Evolutionary conservation across 2,113 vertebrate genomes (phyloP).

Genomic region (Epinephelus fuscoguttatus): DNA sequence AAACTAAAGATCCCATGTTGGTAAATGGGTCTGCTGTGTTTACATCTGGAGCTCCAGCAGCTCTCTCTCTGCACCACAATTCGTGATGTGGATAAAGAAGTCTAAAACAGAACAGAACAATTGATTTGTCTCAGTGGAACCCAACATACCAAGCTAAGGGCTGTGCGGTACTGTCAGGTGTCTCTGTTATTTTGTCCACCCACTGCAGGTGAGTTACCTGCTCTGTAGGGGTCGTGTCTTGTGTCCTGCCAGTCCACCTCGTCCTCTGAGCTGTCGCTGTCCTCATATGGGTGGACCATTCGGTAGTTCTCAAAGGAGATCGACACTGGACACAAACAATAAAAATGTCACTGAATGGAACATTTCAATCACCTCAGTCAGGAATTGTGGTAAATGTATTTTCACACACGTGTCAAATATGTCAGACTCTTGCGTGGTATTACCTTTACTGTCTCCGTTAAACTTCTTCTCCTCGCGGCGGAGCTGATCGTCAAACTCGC

Average conservation of each 20-base stretch:
- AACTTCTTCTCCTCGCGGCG: conserved; percentile 95
- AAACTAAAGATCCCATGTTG: too few species aligned
- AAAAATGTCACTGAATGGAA: too few species aligned
- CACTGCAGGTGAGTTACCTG: conserved; percentile 82
- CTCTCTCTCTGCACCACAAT: too few species aligned
- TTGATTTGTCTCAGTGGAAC: too few species aligned
- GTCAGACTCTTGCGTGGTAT: fast-evolving
- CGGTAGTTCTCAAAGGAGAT: conserved; percentile 99
- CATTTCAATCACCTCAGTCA: background rate
- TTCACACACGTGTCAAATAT: too few species aligned
- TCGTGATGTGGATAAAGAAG: too few species aligned
- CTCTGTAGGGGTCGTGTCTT: conserved; percentile 92
- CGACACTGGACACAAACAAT: conserved; percentile 87
- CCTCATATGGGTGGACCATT: conserved; percentile 94
- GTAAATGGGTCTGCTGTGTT: too few species aligned
- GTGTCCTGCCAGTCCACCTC: conserved; percentile 99
- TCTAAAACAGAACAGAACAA: too few species aligned
- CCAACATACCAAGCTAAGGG: too few species aligned
- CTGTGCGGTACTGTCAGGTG: too few species aligned
- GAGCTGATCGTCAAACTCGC: conserved; percentile 96
- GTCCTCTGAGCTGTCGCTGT: conserved; percentile 96
- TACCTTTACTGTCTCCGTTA: conserved; percentile 98
- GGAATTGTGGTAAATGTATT: too few species aligned
- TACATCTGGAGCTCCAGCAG: too few species aligned
- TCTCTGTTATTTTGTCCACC: background rate